Conservation (phyloP, 2,888 invertebrate species). For the Caenorhabditis angaria region DNA sequence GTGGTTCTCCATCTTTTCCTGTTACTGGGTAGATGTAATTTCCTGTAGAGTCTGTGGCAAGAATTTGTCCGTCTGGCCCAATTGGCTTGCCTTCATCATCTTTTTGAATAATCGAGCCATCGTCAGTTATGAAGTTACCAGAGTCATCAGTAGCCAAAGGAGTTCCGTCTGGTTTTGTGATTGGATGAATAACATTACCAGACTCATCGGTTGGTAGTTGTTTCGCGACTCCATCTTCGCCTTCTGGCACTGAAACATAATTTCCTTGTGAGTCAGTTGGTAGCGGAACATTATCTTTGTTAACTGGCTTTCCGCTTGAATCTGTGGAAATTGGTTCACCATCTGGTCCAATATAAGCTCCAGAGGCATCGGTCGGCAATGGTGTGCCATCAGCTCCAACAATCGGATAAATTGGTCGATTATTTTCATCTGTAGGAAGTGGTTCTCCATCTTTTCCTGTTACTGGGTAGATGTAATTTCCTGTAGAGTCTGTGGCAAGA, state of each 20-base stretch:
- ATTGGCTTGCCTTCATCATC: conserved; percentile 20
- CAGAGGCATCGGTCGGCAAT: conserved; percentile 29
- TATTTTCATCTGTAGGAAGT: conserved; percentile 21
- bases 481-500: conserved; percentile 19
- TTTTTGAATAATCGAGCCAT: conserved; percentile 10
- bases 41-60: conserved; percentile 23
- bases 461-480: conserved; percentile 35
- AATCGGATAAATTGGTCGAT: conserved; percentile 24
- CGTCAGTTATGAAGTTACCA: conserved; percentile 9
- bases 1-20: conserved; percentile 16
- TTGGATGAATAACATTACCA: conserved; percentile 35
- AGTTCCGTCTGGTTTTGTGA: conserved; percentile 28
- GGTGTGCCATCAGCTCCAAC: conserved; percentile 36
- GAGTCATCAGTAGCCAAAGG: conserved; percentile 8
- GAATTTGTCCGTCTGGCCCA: conserved; percentile 12
- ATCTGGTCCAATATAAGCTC: conserved; percentile 22
- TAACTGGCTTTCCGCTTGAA: conserved; percentile 23
- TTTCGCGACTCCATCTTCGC: not conserved
- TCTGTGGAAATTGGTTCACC: conserved; percentile 34
- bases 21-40: conserved; percentile 11
- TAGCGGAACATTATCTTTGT: conserved; percentile 27
- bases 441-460: conserved; percentile 26
- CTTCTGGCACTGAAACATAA: conserved; percentile 20
- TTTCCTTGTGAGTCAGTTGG: conserved; percentile 22
- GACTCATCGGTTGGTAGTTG: conserved; percentile 29